Evolutionary conservation across 1,140 invertebrate genomes (phyloP).

Genomic region (Sesamia nonagrioides): DNA sequence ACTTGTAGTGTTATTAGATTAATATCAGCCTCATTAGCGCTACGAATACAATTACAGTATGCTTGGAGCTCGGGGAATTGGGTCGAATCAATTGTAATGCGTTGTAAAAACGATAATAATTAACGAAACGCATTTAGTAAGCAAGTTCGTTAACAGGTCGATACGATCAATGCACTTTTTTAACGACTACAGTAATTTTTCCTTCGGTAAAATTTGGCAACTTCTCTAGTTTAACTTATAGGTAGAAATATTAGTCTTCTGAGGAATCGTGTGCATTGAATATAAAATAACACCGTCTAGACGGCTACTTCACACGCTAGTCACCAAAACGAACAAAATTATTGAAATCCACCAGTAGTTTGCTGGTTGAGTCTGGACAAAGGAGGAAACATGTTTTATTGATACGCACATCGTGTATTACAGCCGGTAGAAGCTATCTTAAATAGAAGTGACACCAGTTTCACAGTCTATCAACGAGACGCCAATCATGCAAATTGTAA

Average conservation of each 20-base stretch:
- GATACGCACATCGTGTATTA: not conserved
- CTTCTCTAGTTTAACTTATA: not conserved
- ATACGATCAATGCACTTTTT: conserved; percentile 35
- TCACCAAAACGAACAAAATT: no score
- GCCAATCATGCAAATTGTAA: not conserved
- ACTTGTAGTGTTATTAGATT: conserved; percentile 5
- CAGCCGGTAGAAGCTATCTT: not conserved
- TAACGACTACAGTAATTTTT: not conserved
- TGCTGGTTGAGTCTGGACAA: not conserved
- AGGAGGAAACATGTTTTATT: not conserved
- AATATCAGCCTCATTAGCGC: conserved; percentile 36
- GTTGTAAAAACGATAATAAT: conserved; percentile 56
- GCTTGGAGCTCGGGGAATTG: conserved; percentile 49
- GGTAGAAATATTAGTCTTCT: conserved; percentile 1
- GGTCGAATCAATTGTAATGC: conserved; percentile 59
- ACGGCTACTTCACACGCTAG: conserved; percentile 30
- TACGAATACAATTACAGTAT: conserved; percentile 49
- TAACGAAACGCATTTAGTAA: conserved; percentile 36
- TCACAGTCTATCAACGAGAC: not conserved
- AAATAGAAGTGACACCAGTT: not conserved
- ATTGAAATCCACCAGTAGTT: not conserved
- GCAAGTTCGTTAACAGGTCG: conserved; percentile 47
- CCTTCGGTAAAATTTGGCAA: not conserved
- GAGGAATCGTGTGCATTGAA: conserved; percentile 32
- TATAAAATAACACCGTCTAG: conserved; percentile 32